These are phyloP conservation scores for Junonia oenone DNA, from an alignment of 2,888 invertebrate species.

Conservation along the genomic window DNA sequence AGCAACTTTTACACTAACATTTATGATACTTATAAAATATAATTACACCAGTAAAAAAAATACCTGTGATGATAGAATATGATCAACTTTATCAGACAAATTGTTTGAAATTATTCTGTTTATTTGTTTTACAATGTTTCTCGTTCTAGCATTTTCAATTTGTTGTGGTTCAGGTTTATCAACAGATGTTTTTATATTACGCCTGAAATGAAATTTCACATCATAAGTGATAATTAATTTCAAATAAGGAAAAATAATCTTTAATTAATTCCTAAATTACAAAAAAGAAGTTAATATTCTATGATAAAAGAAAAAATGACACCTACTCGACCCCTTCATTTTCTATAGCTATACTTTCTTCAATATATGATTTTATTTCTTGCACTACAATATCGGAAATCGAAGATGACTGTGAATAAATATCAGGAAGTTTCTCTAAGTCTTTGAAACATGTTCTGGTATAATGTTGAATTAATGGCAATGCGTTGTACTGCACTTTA, in stretches of 20 bases:
- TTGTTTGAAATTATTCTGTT: slow-evolving; percentile 83
- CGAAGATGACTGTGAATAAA: slow-evolving; percentile 70
- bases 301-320: slow-evolving; percentile 21
- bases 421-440: slow-evolving; percentile 78
- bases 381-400: slow-evolving; percentile 68
- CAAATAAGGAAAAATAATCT: too few species aligned
- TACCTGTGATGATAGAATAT: slow-evolving; percentile 82
- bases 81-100: slow-evolving; percentile 78
- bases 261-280: too few species aligned
- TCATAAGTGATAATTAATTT: too few species aligned
- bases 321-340: slow-evolving; percentile 78
- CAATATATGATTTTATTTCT: slow-evolving; percentile 78
- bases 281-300: too few species aligned
- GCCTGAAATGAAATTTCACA: slow-evolving; percentile 33
- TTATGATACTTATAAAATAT: too few species aligned
- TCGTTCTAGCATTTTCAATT: slow-evolving; percentile 66
- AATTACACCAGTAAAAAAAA: too few species aligned
- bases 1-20: too few species aligned
- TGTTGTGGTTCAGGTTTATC: slow-evolving; percentile 45
- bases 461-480: slow-evolving; percentile 85
- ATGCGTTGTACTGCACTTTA: slow-evolving; percentile 81
- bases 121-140: slow-evolving; percentile 81
- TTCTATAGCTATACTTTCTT: slow-evolving; percentile 84
- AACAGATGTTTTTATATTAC: slow-evolving; percentile 28
- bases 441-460: slow-evolving; percentile 88